A percentile compares a stretch with the other conserved stretches of the same genome.
phyloP scores from a whole-genome alignment of 2,888 invertebrate species.

The Gnatocerus cornutus region DNA sequence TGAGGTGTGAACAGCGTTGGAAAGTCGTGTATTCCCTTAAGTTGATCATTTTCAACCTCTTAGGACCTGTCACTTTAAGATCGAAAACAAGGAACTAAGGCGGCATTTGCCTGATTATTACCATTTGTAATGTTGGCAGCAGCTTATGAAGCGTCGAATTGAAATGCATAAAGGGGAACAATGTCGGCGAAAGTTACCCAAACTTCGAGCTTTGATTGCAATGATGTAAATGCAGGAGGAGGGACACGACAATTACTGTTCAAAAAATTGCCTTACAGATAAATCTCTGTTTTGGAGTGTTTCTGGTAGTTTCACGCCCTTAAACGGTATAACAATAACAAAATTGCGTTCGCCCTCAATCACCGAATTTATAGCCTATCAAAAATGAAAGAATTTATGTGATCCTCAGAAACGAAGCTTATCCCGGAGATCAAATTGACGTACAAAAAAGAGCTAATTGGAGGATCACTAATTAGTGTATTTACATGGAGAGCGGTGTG shows the following conservation, averaged over 20 bases:
- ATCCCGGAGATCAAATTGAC: too few species aligned
- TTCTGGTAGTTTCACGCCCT: neutral
- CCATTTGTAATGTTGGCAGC: neutral
- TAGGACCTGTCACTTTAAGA: neutral
- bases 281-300: neutral
- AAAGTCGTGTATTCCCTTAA: neutral
- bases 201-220: too few species aligned
- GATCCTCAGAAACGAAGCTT: too few species aligned
- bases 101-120: neutral
- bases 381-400: neutral
- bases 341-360: neutral
- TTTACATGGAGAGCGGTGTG: too few species aligned
- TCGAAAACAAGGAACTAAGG: neutral
- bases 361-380: neutral
- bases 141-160: neutral
- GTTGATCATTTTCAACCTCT: slow-evolving; percentile 4
- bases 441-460: too few species aligned
- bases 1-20: neutral
- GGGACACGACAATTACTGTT: too few species aligned
- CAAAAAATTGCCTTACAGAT: neutral
- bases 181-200: neutral
- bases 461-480: too few species aligned
- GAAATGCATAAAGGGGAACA: neutral
- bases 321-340: neutral
- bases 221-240: too few species aligned